phyloP scores from a whole-genome alignment of 2,888 invertebrate species.

The Sphinx pinastri region DNA sequence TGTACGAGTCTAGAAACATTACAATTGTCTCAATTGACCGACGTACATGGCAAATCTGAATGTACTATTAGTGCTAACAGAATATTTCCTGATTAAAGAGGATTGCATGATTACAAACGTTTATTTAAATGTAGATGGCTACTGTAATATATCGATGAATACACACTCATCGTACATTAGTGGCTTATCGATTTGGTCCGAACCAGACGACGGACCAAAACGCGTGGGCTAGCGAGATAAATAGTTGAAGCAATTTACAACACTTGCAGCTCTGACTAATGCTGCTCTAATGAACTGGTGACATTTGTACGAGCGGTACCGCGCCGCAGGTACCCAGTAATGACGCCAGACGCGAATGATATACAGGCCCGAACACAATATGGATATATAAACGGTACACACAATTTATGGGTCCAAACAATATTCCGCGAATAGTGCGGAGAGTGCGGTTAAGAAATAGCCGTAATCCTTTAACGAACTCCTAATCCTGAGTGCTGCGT shows the following conservation, averaged over 20 bases:
- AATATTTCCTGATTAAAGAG: conserved; percentile 20
- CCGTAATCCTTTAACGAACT: conserved; percentile 17
- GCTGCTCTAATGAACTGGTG: conserved; percentile 73
- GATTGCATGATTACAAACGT: conserved; percentile 8
- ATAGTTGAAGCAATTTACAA: conserved; percentile 67
- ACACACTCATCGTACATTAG: neutral
- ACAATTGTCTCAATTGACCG: conserved; percentile 23
- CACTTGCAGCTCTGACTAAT: conserved; percentile 66
- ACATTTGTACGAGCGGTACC: conserved; percentile 52
- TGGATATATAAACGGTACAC: conserved; percentile 24
- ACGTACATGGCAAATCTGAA: conserved; percentile 20
- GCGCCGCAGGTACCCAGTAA: conserved; percentile 33
- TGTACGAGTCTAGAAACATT: conserved; percentile 8
- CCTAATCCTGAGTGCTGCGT: neutral
- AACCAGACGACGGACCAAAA: conserved; percentile 34
- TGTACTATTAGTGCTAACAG: conserved; percentile 16
- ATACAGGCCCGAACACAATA: conserved; percentile 20
- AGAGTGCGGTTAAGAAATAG: conserved; percentile 18
- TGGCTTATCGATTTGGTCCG: conserved; percentile 18
- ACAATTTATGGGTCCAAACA: conserved; percentile 22
- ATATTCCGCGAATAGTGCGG: conserved; percentile 18
- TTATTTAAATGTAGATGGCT: neutral
- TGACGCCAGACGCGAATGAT: conserved; percentile 27
- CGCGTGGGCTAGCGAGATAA: conserved; percentile 69
- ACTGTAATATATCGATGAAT: conserved; percentile 1